Percentiles rank a stretch among this genome's conserved stretches.
These are phyloP conservation scores for Heterohyrax brucei DNA, from an alignment of 2,797 vertebrate species.

Conservation along the genomic window DNA sequence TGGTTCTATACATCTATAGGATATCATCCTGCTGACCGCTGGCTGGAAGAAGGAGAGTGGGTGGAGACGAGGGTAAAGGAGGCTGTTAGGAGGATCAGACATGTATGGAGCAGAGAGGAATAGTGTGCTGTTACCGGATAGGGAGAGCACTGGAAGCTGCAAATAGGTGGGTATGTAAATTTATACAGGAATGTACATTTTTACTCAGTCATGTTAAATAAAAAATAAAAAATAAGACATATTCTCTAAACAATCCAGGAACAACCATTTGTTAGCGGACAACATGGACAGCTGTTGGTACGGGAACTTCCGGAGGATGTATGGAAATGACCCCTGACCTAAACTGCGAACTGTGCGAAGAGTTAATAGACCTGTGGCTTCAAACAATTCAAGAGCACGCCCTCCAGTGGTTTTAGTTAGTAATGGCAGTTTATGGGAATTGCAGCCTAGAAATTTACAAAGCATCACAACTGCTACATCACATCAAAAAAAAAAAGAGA, in stretches of 20 bases:
- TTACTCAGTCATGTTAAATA: no score
- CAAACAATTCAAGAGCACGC: not conserved
- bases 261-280: rapidly evolving
- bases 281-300: rapidly evolving
- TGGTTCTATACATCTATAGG: no score
- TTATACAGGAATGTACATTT: no score
- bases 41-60: no score
- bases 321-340: not conserved
- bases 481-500: not conserved
- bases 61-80: no score
- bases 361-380: rapidly evolving
- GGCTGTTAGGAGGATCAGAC: no score
- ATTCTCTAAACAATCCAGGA: not conserved
- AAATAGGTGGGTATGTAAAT: no score
- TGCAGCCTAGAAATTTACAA: not conserved
- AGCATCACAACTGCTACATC: not conserved
- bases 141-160: no score
- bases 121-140: no score
- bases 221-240: no score
- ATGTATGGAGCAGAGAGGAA: no score
- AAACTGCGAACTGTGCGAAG: not conserved
- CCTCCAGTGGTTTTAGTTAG: not conserved
- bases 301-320: not conserved
- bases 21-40: no score
- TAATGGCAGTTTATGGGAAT: not conserved